These are phyloP conservation scores for Argyra leucocephala DNA, from an alignment of 2,888 invertebrate species.

Conservation along the genomic window DNA sequence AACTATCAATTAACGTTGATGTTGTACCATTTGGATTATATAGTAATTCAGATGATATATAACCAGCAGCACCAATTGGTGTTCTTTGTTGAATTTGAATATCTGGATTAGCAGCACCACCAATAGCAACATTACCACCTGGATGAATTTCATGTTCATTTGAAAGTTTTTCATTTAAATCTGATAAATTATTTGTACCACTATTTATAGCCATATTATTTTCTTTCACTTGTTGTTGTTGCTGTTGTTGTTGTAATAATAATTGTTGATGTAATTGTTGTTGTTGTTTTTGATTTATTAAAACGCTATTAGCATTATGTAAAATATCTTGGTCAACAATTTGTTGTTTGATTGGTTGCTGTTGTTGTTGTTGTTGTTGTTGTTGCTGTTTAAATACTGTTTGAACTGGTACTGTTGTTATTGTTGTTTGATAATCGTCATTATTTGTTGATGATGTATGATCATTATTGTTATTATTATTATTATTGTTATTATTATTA, in stretches of 20 bases:
- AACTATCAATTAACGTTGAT: slow-evolving; percentile 42
- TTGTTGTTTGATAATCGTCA: slow-evolving; percentile 21
- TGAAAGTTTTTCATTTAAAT: not conserved
- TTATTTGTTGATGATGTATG: slow-evolving; percentile 25
- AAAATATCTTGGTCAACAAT: slow-evolving; percentile 17
- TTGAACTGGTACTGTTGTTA: slow-evolving; percentile 22
- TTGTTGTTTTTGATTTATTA: slow-evolving; percentile 20
- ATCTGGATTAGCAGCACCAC: not conserved
- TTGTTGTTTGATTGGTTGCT: slow-evolving; percentile 20
- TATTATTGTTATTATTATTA: too few species aligned
- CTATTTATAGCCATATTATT: not conserved
- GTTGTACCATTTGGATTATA: slow-evolving; percentile 41
- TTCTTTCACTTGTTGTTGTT: slow-evolving; percentile 24
- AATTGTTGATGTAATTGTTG: slow-evolving; percentile 23
- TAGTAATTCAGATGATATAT: slow-evolving; percentile 29
- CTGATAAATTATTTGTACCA: not conserved
- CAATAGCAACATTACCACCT: not conserved
- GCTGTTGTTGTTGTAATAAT: slow-evolving; percentile 26
- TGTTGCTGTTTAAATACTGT: slow-evolving; percentile 19
- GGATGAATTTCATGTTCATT: not conserved
- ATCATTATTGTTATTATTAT: not conserved
- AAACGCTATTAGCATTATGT: slow-evolving; percentile 2
- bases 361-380: slow-evolving; percentile 20
- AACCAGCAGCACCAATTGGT: slow-evolving; percentile 22
- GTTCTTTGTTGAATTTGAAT: slow-evolving; percentile 20